phyloP scores from a whole-genome alignment of 2,797 vertebrate species.

The Muscicapa comitata region DNA sequence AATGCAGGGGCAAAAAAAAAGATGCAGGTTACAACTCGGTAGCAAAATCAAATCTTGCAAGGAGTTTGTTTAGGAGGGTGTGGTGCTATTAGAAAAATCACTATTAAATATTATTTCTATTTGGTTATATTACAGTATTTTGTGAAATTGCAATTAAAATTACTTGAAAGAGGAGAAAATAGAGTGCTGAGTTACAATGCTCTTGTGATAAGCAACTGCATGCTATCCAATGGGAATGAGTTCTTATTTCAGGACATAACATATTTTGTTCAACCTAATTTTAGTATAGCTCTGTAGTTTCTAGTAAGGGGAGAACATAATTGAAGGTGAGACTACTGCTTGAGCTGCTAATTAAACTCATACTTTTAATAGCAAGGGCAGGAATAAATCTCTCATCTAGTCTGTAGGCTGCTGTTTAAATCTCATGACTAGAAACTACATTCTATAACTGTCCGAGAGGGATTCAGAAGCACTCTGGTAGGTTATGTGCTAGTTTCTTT shows the following conservation, averaged over 20 bases:
- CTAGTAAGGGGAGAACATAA: not conserved
- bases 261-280: constrained; percentile 7
- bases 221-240: not conserved
- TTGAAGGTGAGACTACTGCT: not conserved
- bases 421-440: not conserved
- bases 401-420: not conserved
- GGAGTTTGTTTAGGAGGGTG: not conserved
- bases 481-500: not conserved
- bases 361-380: not conserved
- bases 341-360: constrained; percentile 3
- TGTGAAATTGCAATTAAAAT: not conserved
- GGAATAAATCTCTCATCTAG: not conserved
- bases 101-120: not conserved
- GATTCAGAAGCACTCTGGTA: not conserved
- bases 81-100: not conserved
- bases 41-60: not conserved
- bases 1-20: fast-evolving
- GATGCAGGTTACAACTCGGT: not conserved
- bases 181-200: not conserved
- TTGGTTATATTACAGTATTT: not conserved
- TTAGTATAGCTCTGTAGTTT: not conserved
- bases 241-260: not conserved
- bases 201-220: not conserved
- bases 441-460: not conserved
- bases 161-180: not conserved